phyloP scores from a whole-genome alignment of 2,797 vertebrate species.

The Carapus acus region DNA sequence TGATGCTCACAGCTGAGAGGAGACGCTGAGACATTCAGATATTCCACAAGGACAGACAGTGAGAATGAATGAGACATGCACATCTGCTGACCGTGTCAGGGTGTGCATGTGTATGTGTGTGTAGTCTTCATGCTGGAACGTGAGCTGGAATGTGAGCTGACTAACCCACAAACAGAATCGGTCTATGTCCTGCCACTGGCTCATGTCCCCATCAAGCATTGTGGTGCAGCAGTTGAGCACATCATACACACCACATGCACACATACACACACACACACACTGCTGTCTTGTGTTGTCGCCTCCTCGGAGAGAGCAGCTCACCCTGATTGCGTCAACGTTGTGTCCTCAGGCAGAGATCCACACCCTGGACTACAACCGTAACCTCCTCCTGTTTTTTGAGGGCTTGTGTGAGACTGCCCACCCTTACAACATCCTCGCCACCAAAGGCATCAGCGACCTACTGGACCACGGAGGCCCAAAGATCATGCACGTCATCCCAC shows the following conservation, averaged over 20 bases:
- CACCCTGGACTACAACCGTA: conserved; percentile 88
- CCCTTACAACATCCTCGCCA: conserved; percentile 89
- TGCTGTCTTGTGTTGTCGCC: not conserved
- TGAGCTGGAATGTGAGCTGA: no score
- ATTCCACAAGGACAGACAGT: conserved; percentile 55
- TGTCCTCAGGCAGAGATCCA: conserved; percentile 83
- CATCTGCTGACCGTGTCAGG: not conserved
- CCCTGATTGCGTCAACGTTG: conserved; percentile 27
- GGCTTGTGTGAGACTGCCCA: conserved; percentile 86
- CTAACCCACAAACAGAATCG: conserved; percentile 8
- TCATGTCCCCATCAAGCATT: conserved; percentile 13
- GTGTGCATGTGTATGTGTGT: conserved; percentile 5
- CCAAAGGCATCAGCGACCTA: conserved; percentile 89
- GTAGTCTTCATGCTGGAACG: conserved; percentile 4
- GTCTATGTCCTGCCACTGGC: conserved; percentile 1
- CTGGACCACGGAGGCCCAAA: conserved; percentile 87
- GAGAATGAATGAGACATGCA: conserved; percentile 19
- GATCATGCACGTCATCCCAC: conserved; percentile 87
- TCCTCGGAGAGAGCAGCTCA: conserved; percentile 13
- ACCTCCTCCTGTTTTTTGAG: conserved; percentile 88
- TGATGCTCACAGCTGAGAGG: conserved; percentile 45
- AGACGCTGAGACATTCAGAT: conserved; percentile 31
- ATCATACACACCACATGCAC: no score
- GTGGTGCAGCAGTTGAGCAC: no score
- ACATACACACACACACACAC: no score